Evolutionary conservation across 2,888 invertebrate species (phyloP).

Genomic region (Drosophila robusta): DNA sequence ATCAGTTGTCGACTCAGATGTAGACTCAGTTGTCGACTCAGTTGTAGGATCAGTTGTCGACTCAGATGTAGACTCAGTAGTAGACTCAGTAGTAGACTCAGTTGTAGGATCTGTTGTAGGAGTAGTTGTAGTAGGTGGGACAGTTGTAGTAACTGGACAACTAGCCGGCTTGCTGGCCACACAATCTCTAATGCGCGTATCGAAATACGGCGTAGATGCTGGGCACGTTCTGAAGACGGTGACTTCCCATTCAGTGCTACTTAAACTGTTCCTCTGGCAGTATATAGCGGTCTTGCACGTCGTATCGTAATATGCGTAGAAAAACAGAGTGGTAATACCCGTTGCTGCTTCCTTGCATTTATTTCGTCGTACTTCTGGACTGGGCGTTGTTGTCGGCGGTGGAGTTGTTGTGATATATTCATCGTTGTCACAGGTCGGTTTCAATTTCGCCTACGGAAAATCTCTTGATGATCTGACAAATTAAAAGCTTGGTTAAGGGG

Average conservation of each 20-base stretch:
- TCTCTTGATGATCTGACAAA: background rate
- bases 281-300: slow-evolving; percentile 53
- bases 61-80: too few relatives aligned
- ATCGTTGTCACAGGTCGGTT: slow-evolving; percentile 24
- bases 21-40: too few relatives aligned
- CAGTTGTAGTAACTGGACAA: slow-evolving; percentile 22
- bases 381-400: slow-evolving; percentile 44
- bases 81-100: too few relatives aligned
- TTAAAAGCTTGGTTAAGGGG: too few relatives aligned
- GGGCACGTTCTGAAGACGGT: slow-evolving; percentile 30
- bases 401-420: slow-evolving; percentile 24
- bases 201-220: slow-evolving; percentile 30
- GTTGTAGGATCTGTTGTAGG: too few relatives aligned
- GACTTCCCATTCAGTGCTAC: slow-evolving; percentile 15
- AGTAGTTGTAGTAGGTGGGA: too few relatives aligned
- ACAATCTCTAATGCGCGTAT: slow-evolving; percentile 22
- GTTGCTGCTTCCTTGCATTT: slow-evolving; percentile 20
- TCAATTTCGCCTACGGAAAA: background rate
- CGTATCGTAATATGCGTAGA: slow-evolving; percentile 44
- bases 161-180: slow-evolving; percentile 29
- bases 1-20: too few relatives aligned
- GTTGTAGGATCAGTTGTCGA: too few relatives aligned
- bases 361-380: background rate
- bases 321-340: slow-evolving; percentile 10
- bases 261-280: slow-evolving; percentile 35